phyloP scores from a whole-genome alignment of 1,140 invertebrate genomes.

The Pseudomyrmex concolor region DNA sequence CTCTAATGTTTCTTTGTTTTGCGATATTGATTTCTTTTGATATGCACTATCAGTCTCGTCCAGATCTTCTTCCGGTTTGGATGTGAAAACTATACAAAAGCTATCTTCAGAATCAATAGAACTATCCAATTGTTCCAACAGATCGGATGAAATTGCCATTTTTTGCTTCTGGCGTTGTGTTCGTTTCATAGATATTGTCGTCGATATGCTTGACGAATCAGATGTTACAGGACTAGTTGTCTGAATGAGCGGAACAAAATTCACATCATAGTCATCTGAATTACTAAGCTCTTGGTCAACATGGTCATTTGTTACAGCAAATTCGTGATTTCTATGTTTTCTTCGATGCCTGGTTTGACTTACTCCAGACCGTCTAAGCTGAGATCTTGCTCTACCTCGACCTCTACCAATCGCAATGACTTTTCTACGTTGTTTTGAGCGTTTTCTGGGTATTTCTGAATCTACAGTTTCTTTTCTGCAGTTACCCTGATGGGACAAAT shows the following conservation, averaged over 20 bases:
- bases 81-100: constrained; percentile 4
- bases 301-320: constrained; percentile 67
- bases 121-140: constrained; percentile 73
- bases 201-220: constrained; percentile 51
- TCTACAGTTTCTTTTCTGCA: constrained; percentile 4
- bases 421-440: constrained; percentile 66
- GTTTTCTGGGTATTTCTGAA: constrained; percentile 41
- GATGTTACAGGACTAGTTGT: neutral
- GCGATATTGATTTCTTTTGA: constrained; percentile 70
- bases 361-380: constrained; percentile 75
- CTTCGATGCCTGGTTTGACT: constrained; percentile 76
- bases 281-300: neutral
- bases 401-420: constrained; percentile 67
- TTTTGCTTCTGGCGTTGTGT: constrained; percentile 1
- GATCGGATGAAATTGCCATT: constrained; percentile 28
- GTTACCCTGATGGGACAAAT: constrained; percentile 50
- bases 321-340: constrained; percentile 68
- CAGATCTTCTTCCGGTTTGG: constrained; percentile 18
- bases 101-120: constrained; percentile 81
- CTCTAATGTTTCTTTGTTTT: constrained; percentile 74
- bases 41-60: constrained; percentile 38
- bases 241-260: neutral
- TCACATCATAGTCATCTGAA: constrained; percentile 8
- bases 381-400: constrained; percentile 71
- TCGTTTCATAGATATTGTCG: constrained; percentile 34